phyloP scores from a whole-genome alignment of 2,797 vertebrate species.

The Chelon auratus region DNA sequence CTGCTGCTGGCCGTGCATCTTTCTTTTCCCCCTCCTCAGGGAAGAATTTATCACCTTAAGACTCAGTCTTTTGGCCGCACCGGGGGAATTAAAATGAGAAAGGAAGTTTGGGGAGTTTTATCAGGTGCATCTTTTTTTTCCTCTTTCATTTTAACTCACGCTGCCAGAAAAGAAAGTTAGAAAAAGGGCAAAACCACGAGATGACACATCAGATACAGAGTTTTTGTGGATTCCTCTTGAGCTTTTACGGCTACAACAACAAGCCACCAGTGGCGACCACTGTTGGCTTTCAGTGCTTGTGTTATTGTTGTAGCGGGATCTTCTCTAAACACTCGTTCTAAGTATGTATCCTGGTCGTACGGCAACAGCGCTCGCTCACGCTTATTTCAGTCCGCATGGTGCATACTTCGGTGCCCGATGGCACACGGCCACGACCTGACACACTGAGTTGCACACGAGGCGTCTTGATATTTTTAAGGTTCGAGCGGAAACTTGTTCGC shows the following conservation, averaged over 20 bases:
- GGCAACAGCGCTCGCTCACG: slow-evolving; percentile 65
- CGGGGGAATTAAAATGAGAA: slow-evolving; percentile 36
- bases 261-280: too few species aligned
- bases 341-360: slow-evolving; percentile 56
- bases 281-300: slow-evolving; percentile 46
- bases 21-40: slow-evolving; percentile 36
- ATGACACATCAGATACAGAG: slow-evolving; percentile 13
- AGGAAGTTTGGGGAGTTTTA: slow-evolving; percentile 14
- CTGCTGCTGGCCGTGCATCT: slow-evolving; percentile 57
- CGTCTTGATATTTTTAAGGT: slow-evolving; percentile 53
- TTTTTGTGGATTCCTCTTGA: neutral
- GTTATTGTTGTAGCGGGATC: slow-evolving; percentile 66
- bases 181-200: neutral
- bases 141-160: neutral
- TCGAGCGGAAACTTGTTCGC: slow-evolving; percentile 26
- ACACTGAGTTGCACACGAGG: slow-evolving; percentile 26
- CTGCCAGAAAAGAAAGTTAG: neutral
- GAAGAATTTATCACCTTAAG: slow-evolving; percentile 53
- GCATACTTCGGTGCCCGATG: slow-evolving; percentile 45
- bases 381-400: slow-evolving; percentile 64
- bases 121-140: slow-evolving; percentile 2
- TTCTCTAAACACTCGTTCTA: slow-evolving; percentile 54
- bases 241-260: slow-evolving; percentile 1
- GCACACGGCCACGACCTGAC: slow-evolving; percentile 42
- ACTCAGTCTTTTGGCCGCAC: slow-evolving; percentile 53